Percentiles rank a stretch among this genome's conserved stretches.
Evolutionary conservation across 2,888 invertebrate genomes (phyloP).

Genomic region (Conomelus anceps): DNA sequence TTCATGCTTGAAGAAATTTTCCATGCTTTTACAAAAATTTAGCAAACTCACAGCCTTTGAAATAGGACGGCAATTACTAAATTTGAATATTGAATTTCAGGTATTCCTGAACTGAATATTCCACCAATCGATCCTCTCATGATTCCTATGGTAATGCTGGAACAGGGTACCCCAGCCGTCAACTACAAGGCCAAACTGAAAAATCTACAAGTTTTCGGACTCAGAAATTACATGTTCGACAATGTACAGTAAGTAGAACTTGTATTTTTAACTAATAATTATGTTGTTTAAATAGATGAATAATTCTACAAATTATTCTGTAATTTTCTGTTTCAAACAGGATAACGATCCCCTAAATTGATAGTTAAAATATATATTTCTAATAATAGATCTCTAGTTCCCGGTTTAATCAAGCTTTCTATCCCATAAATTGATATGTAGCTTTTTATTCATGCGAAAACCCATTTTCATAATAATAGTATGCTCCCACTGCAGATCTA

Average conservation of each 20-base stretch:
- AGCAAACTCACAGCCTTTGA: background rate
- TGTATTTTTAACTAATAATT: background rate
- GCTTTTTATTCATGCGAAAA: too few relatives aligned
- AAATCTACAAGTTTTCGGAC: constrained; percentile 45
- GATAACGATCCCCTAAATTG: too few relatives aligned
- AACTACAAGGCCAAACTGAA: constrained; percentile 51
- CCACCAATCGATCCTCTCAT: constrained; percentile 58
- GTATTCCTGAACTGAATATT: constrained; percentile 61
- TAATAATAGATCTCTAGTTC: too few relatives aligned
- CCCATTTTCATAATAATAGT: too few relatives aligned
- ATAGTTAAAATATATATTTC: too few relatives aligned
- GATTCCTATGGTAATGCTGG: constrained; percentile 43
- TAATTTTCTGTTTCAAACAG: too few relatives aligned
- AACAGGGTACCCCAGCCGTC: constrained; percentile 50
- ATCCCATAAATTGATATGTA: too few relatives aligned
- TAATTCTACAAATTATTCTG: too few relatives aligned
- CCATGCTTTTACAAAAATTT: background rate
- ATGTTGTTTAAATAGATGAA: background rate
- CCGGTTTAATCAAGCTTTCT: too few relatives aligned
- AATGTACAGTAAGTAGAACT: constrained; percentile 46
- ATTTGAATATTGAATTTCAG: constrained; percentile 37
- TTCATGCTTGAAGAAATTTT: background rate
- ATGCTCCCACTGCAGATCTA: too few relatives aligned
- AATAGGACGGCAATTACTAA: too few relatives aligned
- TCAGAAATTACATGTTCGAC: constrained; percentile 48